phyloP scores from a whole-genome alignment of 2,113 vertebrate genomes.

The Cololabis saira region DNA sequence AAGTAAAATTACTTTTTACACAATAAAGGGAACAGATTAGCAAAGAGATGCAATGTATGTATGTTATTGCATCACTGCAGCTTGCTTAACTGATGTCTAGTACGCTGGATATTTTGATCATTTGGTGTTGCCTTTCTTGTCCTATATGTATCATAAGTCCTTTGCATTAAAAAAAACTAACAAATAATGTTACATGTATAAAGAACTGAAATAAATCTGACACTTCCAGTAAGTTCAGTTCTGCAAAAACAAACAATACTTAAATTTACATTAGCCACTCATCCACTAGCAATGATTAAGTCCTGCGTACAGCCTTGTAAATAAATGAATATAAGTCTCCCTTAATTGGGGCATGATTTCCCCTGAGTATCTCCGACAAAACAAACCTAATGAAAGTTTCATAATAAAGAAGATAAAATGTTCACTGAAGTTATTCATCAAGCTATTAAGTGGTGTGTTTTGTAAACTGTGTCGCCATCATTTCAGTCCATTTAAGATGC shows the following conservation, averaged over 20 bases:
- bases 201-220: too few relatives aligned
- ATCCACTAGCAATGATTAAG: conserved; percentile 50
- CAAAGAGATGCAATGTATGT: too few relatives aligned
- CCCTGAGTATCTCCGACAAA: conserved; percentile 49
- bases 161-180: not conserved
- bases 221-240: not conserved
- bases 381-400: conserved; percentile 59
- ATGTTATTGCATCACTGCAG: too few relatives aligned
- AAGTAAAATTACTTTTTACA: too few relatives aligned
- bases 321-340: conserved; percentile 34
- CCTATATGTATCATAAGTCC: too few relatives aligned
- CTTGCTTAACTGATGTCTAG: too few relatives aligned
- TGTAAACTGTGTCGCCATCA: conserved; percentile 11
- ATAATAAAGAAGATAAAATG: conserved; percentile 38
- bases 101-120: too few relatives aligned
- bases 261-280: conserved; percentile 32
- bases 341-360: conserved; percentile 61
- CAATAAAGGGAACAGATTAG: too few relatives aligned
- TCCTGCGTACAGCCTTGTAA: conserved; percentile 31
- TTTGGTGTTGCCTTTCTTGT: too few relatives aligned
- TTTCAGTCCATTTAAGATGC: conserved; percentile 24
- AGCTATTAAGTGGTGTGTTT: conserved; percentile 11
- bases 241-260: conserved; percentile 36
- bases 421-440: conserved; percentile 28
- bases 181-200: not conserved